Percentiles rank a stretch among this genome's conserved stretches.
Evolutionary conservation across 2,113 vertebrate species (phyloP).

Genomic region (Daphoenositta chrysoptera): DNA sequence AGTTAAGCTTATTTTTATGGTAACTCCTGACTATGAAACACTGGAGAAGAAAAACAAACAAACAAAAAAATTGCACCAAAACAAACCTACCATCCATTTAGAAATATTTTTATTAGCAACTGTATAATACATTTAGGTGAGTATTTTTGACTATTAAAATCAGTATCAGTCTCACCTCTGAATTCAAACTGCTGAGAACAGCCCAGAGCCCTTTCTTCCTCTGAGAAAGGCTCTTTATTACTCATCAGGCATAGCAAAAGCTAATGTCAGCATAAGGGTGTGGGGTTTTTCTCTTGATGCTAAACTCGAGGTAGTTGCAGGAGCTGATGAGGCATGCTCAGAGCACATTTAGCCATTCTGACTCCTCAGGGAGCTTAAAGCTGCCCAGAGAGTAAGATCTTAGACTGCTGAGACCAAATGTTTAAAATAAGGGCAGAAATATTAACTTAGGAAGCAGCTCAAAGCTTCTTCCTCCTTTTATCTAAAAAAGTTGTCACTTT

Average conservation of each 20-base stretch:
- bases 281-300: neutral
- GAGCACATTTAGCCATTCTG: neutral
- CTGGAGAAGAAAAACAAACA: neutral
- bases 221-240: neutral
- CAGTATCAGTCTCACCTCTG: neutral
- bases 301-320: neutral
- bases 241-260: neutral
- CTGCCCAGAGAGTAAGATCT: neutral
- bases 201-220: neutral
- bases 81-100: neutral
- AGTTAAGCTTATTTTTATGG: neutral
- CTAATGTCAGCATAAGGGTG: neutral
- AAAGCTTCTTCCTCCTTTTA: neutral
- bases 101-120: neutral
- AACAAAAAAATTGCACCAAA: neutral
- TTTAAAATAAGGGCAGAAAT: constrained; percentile 7
- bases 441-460: neutral
- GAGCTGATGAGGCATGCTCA: neutral
- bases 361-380: neutral
- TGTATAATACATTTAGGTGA: neutral
- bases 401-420: neutral
- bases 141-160: neutral
- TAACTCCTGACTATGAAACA: neutral
- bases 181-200: neutral
- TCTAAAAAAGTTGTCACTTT: neutral